These are phyloP conservation scores for Amniataba percoides DNA, from an alignment of 2,797 vertebrate species.

Conservation along the genomic window DNA sequence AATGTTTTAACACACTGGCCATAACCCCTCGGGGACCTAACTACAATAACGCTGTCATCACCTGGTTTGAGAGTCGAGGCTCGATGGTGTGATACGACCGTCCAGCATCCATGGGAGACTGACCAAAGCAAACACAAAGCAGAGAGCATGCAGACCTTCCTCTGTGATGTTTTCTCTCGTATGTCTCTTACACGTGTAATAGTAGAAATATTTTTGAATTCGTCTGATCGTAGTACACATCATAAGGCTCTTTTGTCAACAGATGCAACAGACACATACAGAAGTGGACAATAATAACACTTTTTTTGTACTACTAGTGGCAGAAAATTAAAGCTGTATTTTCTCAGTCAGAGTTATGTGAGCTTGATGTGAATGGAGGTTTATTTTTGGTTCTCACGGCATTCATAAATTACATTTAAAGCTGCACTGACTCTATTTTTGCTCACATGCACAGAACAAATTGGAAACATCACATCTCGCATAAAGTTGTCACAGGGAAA, in stretches of 20 bases:
- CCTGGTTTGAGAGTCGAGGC: conserved; percentile 52
- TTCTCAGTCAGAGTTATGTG: background rate
- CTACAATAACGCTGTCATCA: conserved; percentile 75
- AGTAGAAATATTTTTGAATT: background rate
- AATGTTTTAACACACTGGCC: conserved; percentile 67
- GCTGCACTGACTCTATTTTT: background rate
- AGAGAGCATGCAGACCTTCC: conserved; percentile 30
- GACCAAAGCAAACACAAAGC: conserved; percentile 74
- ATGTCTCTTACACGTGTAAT: background rate
- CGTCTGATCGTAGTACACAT: background rate
- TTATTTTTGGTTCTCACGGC: background rate
- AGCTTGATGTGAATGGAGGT: background rate
- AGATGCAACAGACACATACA: background rate
- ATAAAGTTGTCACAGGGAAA: conserved; percentile 1
- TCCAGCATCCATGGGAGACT: conserved; percentile 75
- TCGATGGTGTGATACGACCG: conserved; percentile 52
- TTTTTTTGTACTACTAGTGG: background rate
- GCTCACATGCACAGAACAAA: background rate
- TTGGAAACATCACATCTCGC: background rate
- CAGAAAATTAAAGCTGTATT: background rate
- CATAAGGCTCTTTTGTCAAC: background rate
- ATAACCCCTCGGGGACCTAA: conserved; percentile 58
- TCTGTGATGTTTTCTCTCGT: conserved; percentile 11
- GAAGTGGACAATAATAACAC: background rate
- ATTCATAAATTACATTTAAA: background rate